Conservation (phyloP, 1,140 invertebrate genomes). For the Teleogryllus occipitalis region DNA sequence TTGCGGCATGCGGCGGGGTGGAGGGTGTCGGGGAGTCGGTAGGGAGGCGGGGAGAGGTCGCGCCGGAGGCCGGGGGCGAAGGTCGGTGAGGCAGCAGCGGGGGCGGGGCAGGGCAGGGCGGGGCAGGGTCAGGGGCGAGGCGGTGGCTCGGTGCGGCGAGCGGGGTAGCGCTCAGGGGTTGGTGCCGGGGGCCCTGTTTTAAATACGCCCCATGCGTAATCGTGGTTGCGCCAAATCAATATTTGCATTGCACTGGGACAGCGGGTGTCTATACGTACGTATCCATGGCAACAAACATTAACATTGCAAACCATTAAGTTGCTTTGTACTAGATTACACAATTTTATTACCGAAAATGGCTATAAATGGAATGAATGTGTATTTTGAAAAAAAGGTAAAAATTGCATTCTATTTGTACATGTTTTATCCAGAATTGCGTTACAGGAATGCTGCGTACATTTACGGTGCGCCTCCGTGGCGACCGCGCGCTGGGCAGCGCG, state of each 20-base stretch:
- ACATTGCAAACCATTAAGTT: constrained; percentile 1
- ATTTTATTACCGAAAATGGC: background rate
- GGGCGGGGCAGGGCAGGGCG: no score
- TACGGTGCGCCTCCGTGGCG: background rate
- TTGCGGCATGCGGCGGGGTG: no score
- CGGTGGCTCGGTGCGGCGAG: no score
- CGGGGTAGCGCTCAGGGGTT: no score
- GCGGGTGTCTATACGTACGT: background rate
- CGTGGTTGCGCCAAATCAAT: background rate
- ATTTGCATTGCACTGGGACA: background rate
- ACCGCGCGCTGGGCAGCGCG: background rate
- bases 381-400: background rate
- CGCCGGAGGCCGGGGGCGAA: no score
- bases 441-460: background rate
- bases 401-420: background rate
- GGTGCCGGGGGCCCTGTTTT: no score
- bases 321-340: background rate
- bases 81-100: no score
- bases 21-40: no score
- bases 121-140: no score
- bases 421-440: background rate
- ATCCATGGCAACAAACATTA: constrained; percentile 4
- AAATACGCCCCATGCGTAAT: no score
- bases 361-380: background rate
- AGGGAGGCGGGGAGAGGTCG: no score